Percentiles rank a stretch among this genome's conserved stretches.
Evolutionary conservation across 2,113 vertebrate species (phyloP).

Genomic region (Lanius ludovicianus): DNA sequence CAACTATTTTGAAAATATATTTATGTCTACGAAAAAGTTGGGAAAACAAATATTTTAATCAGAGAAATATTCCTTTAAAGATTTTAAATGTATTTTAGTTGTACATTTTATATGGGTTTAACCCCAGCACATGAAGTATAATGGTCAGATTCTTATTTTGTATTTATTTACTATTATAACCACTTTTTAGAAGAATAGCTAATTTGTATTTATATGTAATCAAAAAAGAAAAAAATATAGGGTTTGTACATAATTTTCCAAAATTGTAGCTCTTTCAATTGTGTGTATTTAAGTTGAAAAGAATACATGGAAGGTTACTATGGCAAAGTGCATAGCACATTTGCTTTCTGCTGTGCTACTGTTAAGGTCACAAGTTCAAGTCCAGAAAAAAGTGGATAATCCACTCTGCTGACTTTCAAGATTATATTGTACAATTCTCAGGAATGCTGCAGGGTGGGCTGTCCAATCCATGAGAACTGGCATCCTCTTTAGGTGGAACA

Average conservation of each 20-base stretch:
- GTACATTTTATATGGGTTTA: conserved; percentile 99
- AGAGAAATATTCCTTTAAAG: conserved; percentile 97
- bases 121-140: conserved; percentile 99
- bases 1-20: conserved; percentile 99
- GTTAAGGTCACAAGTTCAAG: conserved; percentile 85
- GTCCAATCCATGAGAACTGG: conserved; percentile 77
- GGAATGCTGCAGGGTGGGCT: conserved; percentile 82
- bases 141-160: conserved; percentile 99
- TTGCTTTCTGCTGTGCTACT: conserved; percentile 84
- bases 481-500: conserved; percentile 72
- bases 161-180: conserved; percentile 99
- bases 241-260: conserved; percentile 87
- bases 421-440: conserved; percentile 86
- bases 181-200: conserved; percentile 99
- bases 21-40: conserved; percentile 95
- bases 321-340: conserved; percentile 81
- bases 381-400: conserved; percentile 82
- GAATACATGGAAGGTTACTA: conserved; percentile 81
- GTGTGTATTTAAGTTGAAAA: conserved; percentile 85
- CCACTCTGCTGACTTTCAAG: conserved; percentile 85
- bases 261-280: conserved; percentile 79
- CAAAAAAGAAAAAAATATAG: conserved; percentile 87
- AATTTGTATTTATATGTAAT: conserved; percentile 99
- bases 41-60: conserved; percentile 99
- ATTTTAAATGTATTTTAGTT: conserved; percentile 97